These are phyloP conservation scores for Panzeria rudis DNA, from an alignment of 2,888 invertebrate genomes.

Conservation along the genomic window DNA sequence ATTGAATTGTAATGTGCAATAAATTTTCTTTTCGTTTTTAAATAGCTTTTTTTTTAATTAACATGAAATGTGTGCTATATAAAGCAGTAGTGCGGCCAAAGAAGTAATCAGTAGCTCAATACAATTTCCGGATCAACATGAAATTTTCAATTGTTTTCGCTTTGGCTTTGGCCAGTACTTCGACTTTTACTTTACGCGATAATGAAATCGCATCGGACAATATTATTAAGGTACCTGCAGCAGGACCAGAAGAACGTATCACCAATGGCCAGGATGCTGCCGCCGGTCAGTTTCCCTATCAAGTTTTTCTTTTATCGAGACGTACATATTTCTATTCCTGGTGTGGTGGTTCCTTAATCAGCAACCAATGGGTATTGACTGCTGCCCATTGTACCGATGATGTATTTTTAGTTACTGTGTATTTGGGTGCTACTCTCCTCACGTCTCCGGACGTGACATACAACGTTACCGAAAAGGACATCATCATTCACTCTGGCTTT, in stretches of 20 bases:
- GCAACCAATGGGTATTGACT: slow-evolving; percentile 78
- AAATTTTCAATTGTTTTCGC: slow-evolving; percentile 78
- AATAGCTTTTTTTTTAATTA: too few species aligned
- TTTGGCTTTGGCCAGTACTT: slow-evolving; percentile 75
- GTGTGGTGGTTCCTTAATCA: slow-evolving; percentile 80
- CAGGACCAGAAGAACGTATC: slow-evolving; percentile 69
- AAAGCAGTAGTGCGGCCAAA: neutral
- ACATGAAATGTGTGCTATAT: neutral
- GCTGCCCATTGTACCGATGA: slow-evolving; percentile 80
- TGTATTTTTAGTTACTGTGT: slow-evolving; percentile 73
- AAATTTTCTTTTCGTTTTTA: too few species aligned
- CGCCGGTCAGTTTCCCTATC: slow-evolving; percentile 76
- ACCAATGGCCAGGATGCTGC: slow-evolving; percentile 75
- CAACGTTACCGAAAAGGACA: slow-evolving; percentile 65
- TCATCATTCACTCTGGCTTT: slow-evolving; percentile 75
- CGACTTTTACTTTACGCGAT: slow-evolving; percentile 67
- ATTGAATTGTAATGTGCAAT: neutral
- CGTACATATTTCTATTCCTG: slow-evolving; percentile 41
- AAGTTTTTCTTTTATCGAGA: slow-evolving; percentile 77
- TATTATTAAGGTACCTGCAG: slow-evolving; percentile 17
- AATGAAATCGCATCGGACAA: slow-evolving; percentile 1
- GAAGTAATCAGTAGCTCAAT: slow-evolving; percentile 34
- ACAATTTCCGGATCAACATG: too few species aligned
- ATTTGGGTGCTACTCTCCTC: slow-evolving; percentile 75
- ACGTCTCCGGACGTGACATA: slow-evolving; percentile 67